Base-by-base conservation (phyloP, 2,113 vertebrate genomes). In the Aegithalos caudatus region DNA sequence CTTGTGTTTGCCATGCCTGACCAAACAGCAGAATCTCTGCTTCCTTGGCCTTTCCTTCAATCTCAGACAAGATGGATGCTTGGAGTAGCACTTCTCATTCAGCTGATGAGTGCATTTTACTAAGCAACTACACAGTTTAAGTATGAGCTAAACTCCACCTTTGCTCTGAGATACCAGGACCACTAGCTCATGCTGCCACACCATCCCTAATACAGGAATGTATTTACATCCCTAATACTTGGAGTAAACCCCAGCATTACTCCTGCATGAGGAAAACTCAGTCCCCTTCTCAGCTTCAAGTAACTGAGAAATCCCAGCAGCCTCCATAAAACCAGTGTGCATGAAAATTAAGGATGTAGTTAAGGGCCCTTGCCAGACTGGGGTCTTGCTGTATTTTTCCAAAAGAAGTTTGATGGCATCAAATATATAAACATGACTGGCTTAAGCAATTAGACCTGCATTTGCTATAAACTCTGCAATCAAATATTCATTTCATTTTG, bases 401-500 rank as follows among this genome's bases (percentile, higher is more conserved):
- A 81, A 86, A 86, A 87, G 48, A 87, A 79, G n/a, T 54, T 16
- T n/a, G 38, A 90, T 62, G n/a, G 28, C 38, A 62, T 56, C 51
- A 77, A 51, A 51, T 70, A 51, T 28, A 56, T 40, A 90, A 93
- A 88, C n/a, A 64, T 6, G 27, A 66, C 29, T 74, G 79, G 64
- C 47, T 93, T 77, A 80, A 89, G 60, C 79, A 95, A 93, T 88
- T 86, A 91, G 74, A 78, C 24, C 58, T 70, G 79, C 67, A 83
- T 86, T 92, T 92, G 72, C 70, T 81, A 88, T 33, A 66, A 95
- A 82, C 25, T 69, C 62, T 62, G 81, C 85, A 95, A 97, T 93
- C 93, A 95, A 93, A 86, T 88, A 96, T 81, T 96, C 62, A 90
- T 95, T 88, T 94, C 38, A 90, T 88, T 92, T 81, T 86, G 87